These are phyloP conservation scores for Siderastrea siderea DNA, from an alignment of 92 coral and sea anemone genomes.

Conservation along the genomic window DNA sequence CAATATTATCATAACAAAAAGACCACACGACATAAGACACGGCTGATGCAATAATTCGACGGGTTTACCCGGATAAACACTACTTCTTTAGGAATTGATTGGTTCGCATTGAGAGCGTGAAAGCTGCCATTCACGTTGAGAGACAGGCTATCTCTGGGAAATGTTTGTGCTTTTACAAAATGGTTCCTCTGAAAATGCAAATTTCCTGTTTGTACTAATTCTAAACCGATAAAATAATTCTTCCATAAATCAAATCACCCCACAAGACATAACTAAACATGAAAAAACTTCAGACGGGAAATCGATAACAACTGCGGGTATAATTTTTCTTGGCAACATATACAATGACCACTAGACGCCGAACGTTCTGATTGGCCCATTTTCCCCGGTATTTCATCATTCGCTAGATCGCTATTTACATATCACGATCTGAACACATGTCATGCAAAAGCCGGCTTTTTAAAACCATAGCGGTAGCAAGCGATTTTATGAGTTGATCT, in stretches of 20 bases:
- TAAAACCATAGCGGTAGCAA: slow-evolving; percentile 1
- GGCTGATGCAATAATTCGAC: slow-evolving; percentile 41
- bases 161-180: not conserved
- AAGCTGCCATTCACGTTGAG: not conserved
- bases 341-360: not conserved
- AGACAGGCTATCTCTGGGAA: not conserved
- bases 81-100: not conserved
- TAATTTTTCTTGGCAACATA: not conserved
- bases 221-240: not conserved
- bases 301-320: not conserved
- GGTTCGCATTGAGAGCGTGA: not conserved
- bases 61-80: slow-evolving; percentile 19
- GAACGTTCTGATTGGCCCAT: slow-evolving; percentile 25
- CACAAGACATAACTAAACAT: not conserved
- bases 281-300: not conserved
- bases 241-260: not conserved
- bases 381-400: slow-evolving; percentile 38
- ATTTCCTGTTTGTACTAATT: not conserved
- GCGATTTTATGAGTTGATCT: not conserved
- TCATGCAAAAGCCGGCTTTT: slow-evolving; percentile 5
- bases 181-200: not conserved
- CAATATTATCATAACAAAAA: slow-evolving; percentile 1
- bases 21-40: not conserved
- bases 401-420: slow-evolving; percentile 12
- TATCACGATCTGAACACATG: slow-evolving; percentile 49